phyloP scores from a whole-genome alignment of 2,888 invertebrate species.

The Melanostoma scalare region DNA sequence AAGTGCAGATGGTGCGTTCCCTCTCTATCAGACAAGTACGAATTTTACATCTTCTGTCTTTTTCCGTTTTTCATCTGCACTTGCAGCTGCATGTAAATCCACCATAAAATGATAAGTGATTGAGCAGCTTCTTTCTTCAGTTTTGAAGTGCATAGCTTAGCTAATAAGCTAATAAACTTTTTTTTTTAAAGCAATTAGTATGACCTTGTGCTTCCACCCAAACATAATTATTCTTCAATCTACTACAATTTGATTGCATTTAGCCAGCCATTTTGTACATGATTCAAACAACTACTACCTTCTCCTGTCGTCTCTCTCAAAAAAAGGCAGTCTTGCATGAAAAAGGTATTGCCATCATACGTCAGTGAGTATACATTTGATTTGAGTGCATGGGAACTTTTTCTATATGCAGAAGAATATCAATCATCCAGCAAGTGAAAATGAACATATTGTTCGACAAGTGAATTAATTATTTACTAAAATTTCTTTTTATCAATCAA shows the following conservation, averaged over 20 bases:
- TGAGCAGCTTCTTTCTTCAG: too few species aligned
- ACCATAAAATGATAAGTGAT: too few species aligned
- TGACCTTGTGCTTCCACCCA: background rate
- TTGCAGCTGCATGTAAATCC: too few species aligned
- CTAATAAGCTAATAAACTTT: too few species aligned
- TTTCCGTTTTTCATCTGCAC: too few species aligned
- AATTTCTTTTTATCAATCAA: constrained; percentile 10
- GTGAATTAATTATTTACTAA: constrained; percentile 45
- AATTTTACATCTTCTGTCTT: too few species aligned
- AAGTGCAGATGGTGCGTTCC: too few species aligned
- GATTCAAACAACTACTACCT: constrained; percentile 53
- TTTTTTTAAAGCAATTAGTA: background rate
- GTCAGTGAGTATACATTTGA: constrained; percentile 35
- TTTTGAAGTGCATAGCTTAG: too few species aligned
- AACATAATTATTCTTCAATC: background rate
- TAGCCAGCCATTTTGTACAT: constrained; percentile 20
- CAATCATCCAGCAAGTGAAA: constrained; percentile 44
- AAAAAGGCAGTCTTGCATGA: constrained; percentile 25
- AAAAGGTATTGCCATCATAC: constrained; percentile 57
- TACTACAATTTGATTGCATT: background rate
- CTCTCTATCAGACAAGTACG: too few species aligned
- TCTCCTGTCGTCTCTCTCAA: constrained; percentile 34
- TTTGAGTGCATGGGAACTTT: constrained; percentile 57
- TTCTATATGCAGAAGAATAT: constrained; percentile 22
- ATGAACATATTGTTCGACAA: constrained; percentile 62